A percentile compares a stretch with the other conserved stretches of the same genome.
These are phyloP conservation scores for Mythimna impura DNA, from an alignment of 2,888 invertebrate genomes.

Conservation along the genomic window DNA sequence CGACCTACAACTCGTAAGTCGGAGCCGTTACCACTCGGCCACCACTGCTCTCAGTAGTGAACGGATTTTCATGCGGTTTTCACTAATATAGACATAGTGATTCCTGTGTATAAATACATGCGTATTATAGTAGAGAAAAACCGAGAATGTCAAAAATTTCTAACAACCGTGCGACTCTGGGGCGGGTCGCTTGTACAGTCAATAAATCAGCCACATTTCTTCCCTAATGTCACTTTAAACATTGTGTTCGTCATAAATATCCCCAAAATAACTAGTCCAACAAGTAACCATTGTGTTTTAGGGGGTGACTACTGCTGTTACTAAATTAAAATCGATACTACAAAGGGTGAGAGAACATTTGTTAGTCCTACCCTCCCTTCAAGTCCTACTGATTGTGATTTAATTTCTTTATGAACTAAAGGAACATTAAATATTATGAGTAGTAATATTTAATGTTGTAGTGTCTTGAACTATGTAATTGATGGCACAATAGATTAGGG, in stretches of 20 bases:
- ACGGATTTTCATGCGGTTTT: too few species aligned
- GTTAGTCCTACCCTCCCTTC: conserved; percentile 67
- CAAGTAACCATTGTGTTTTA: conserved; percentile 48
- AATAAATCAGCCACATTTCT: conserved; percentile 23
- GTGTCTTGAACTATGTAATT: conserved; percentile 16
- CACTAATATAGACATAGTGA: too few species aligned
- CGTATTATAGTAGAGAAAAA: too few species aligned
- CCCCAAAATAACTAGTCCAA: conserved; percentile 46
- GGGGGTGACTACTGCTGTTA: conserved; percentile 43
- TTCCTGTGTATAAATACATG: too few species aligned
- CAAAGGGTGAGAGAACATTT: conserved; percentile 65
- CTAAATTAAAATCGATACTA: conserved; percentile 68
- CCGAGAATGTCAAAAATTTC: too few species aligned
- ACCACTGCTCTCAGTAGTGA: too few species aligned
- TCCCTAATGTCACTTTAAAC: conserved; percentile 46
- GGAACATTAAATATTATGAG: conserved; percentile 17
- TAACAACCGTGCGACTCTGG: too few species aligned
- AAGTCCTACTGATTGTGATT: conserved; percentile 55
- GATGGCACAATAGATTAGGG: not conserved
- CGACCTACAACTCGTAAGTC: too few species aligned
- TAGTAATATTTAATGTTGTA: conserved; percentile 23
- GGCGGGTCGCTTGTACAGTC: not conserved
- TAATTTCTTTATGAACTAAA: conserved; percentile 47
- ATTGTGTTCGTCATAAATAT: conserved; percentile 43
- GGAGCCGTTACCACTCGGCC: too few species aligned